Evolutionary conservation across 1,140 invertebrate genomes (phyloP).

Genomic region (Micrasema longulum): DNA sequence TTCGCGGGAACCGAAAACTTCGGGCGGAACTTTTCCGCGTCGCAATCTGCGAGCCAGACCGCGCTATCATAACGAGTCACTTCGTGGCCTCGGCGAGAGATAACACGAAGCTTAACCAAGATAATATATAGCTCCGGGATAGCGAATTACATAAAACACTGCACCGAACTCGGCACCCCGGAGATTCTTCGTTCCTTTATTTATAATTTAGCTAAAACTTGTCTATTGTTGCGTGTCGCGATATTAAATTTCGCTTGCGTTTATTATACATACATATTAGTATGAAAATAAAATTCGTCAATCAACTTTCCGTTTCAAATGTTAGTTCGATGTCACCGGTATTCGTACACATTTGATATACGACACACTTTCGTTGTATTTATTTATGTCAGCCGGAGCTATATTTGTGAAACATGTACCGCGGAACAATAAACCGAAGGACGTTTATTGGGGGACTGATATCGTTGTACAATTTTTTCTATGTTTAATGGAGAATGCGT

Average conservation of each 20-base stretch:
- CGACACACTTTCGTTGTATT: no score
- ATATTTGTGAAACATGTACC: not conserved
- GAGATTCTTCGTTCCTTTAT: conserved; percentile 14
- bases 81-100: conserved; percentile 15
- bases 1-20: conserved; percentile 43
- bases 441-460: conserved; percentile 5
- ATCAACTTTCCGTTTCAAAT: no score
- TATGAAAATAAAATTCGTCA: no score
- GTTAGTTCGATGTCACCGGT: no score
- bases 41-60: conserved; percentile 22
- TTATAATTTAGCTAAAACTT: conserved; percentile 22
- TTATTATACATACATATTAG: no score
- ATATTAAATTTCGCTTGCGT: no score
- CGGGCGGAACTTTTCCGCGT: conserved; percentile 44
- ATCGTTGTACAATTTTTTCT: conserved; percentile 13
- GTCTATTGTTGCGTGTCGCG: not conserved
- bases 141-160: conserved; percentile 13
- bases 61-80: conserved; percentile 26
- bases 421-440: not conserved
- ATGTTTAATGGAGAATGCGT: conserved; percentile 9
- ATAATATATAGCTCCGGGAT: conserved; percentile 3
- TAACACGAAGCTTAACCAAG: conserved; percentile 22
- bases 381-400: not conserved
- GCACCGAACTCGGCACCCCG: conserved; percentile 7
- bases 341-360: no score